Percentiles rank a stretch among this genome's conserved stretches.
Evolutionary conservation across 2,888 invertebrate genomes (phyloP).

Genomic region (Epistrophella euchroma): DNA sequence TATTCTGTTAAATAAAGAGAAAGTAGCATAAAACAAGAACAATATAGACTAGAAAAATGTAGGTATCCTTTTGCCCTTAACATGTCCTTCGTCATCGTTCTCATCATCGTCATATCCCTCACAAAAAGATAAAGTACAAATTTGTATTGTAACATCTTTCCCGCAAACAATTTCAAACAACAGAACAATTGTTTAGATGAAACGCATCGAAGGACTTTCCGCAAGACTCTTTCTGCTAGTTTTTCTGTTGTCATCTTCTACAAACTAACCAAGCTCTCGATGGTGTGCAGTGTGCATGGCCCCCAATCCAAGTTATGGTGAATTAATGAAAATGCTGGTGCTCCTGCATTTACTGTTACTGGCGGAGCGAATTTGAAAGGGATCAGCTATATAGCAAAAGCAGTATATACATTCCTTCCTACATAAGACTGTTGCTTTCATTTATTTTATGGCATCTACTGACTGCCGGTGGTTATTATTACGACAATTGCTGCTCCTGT

Average conservation of each 20-base stretch:
- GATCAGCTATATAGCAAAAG: constrained; percentile 21
- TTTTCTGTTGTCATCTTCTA: constrained; percentile 14
- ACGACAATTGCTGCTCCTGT: constrained; percentile 66
- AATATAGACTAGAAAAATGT: constrained; percentile 11
- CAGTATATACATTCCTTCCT: not conserved
- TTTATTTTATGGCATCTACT: constrained; percentile 61
- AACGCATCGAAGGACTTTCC: constrained; percentile 54
- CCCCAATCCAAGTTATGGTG: constrained; percentile 52
- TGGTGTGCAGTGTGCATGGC: not conserved
- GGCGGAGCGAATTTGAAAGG: constrained; percentile 46
- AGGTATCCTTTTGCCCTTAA: constrained; percentile 19
- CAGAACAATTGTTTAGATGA: constrained; percentile 61
- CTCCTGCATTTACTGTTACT: too few relatives aligned
- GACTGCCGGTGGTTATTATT: constrained; percentile 69
- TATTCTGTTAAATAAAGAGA: constrained; percentile 38
- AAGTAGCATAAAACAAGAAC: constrained; percentile 27
- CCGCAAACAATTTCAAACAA: constrained; percentile 60
- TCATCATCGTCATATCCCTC: constrained; percentile 15
- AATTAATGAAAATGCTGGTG: constrained; percentile 66
- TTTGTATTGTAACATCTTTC: constrained; percentile 54
- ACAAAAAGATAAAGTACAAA: constrained; percentile 2
- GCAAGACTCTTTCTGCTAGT: not conserved
- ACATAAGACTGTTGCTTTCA: constrained; percentile 58
- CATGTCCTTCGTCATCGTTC: constrained; percentile 16
- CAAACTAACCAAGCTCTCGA: not conserved